Base-by-base conservation (phyloP, 2,797 vertebrate species). In the Lophotriccus pileatus region DNA sequence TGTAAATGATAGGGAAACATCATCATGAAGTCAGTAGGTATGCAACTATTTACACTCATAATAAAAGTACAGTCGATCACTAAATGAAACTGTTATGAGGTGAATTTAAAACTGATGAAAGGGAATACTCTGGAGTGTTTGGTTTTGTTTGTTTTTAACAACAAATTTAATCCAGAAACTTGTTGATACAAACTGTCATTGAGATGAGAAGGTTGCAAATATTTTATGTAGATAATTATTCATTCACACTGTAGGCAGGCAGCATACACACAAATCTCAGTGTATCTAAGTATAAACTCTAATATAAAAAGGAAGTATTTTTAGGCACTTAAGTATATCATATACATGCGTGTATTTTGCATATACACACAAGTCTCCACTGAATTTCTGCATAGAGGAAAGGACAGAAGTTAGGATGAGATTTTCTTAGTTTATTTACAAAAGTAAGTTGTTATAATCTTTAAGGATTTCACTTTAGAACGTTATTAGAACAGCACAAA, bases 281-380 rank as follows among this genome's bases (percentile, higher is more conserved):
- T 5, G 8, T 14, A 67, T 24, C 11, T 10, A 69, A 43, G 18
- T 41, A 44, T 25, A 81, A 92, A 89, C 20, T 1, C 7, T 41
- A 43, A 30, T n/a, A n/a, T 16, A 44, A 87, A 78, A 78, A 69
- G 3, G 34, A 91, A 56, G 23, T 9, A 34, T 37, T 78, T 86
- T 76, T 63, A 67, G 14, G n/a, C 0, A 0, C 19, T 1, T 11
- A 49, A 34, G 6, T 72, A 37, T 15, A 15, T 39, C 28, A 39
- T 9, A 79, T 12, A 43, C 6, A 24, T 6, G n/a, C 6, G 6
- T 18, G 16, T 43, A 77, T 68, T 46, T 79, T 47, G 73, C 11
- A 43, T 5, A 32, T 3, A 53, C 12, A 60, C 8, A 47, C 47
- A 78, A 78, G 15, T 24, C 9, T 77, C 37, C 41, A 44, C 8